Evolutionary conservation across 2,888 invertebrate genomes (phyloP).

Genomic region (Ganaspis brasiliensis): DNA sequence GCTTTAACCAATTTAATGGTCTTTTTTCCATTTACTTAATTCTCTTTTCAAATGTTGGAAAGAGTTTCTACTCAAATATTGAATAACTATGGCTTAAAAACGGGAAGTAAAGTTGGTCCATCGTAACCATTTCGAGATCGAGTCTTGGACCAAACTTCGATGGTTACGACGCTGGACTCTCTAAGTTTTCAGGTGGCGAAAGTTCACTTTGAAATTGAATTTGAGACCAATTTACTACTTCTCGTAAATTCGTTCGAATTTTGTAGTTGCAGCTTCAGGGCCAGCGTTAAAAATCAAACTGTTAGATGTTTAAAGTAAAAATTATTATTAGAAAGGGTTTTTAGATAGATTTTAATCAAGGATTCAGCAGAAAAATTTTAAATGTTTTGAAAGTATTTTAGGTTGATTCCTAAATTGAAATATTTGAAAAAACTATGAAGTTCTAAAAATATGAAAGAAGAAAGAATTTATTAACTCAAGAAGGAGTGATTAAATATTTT

Average conservation of each 20-base stretch:
- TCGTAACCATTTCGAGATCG: slow-evolving; percentile 38
- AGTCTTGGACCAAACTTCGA: slow-evolving; percentile 34
- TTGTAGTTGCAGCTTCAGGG: background rate
- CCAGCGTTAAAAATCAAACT: background rate
- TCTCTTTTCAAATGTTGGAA: too few species aligned
- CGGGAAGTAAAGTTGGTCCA: slow-evolving; percentile 34
- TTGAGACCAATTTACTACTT: slow-evolving; percentile 27
- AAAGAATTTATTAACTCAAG: too few species aligned
- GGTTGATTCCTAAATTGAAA: too few species aligned
- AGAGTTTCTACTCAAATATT: slow-evolving; percentile 35
- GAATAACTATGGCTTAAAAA: slow-evolving; percentile 5
- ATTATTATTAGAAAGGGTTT: too few species aligned
- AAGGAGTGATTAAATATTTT: too few species aligned
- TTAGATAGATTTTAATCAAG: too few species aligned
- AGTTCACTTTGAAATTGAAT: slow-evolving; percentile 38
- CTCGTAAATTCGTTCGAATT: slow-evolving; percentile 28
- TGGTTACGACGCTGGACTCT: slow-evolving; percentile 33
- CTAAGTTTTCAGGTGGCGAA: slow-evolving; percentile 39
- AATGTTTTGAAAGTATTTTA: too few species aligned
- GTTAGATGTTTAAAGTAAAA: background rate
- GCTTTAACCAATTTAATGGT: too few species aligned
- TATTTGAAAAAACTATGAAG: too few species aligned
- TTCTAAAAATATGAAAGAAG: too few species aligned
- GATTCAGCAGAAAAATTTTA: too few species aligned
- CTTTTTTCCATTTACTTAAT: too few species aligned